phyloP scores from a whole-genome alignment of 2,888 invertebrate genomes.

The Allophyes oxyacanthae region DNA sequence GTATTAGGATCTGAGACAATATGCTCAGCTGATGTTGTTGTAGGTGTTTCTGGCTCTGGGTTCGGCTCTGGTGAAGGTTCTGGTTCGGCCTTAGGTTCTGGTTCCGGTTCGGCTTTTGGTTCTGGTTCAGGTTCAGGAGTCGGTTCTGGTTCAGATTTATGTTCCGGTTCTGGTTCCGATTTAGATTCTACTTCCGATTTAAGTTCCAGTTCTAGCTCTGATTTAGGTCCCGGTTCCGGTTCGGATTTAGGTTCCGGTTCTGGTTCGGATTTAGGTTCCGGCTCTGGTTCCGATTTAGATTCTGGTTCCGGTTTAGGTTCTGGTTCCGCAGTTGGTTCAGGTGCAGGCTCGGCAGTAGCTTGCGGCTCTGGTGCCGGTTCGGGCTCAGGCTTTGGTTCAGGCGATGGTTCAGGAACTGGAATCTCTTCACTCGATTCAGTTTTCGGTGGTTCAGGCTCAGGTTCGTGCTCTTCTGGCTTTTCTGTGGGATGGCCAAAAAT shows the following conservation, averaged over 20 bases:
- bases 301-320: slow-evolving; percentile 45
- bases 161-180: slow-evolving; percentile 55
- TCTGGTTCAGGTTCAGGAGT: slow-evolving; percentile 70
- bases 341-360: slow-evolving; percentile 53
- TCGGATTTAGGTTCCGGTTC: slow-evolving; percentile 55
- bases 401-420: slow-evolving; percentile 29
- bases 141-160: slow-evolving; percentile 59
- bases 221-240: slow-evolving; percentile 60
- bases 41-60: slow-evolving; percentile 3
- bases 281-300: slow-evolving; percentile 54
- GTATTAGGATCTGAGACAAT: slow-evolving; percentile 41
- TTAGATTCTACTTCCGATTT: slow-evolving; percentile 3
- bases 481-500: slow-evolving; percentile 68
- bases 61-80: slow-evolving; percentile 32
- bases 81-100: slow-evolving; percentile 53
- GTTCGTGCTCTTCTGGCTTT: slow-evolving; percentile 52
- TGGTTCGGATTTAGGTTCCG: slow-evolving; percentile 56
- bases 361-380: slow-evolving; percentile 59
- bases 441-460: slow-evolving; percentile 21
- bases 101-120: slow-evolving; percentile 71
- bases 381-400: slow-evolving; percentile 44
- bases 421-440: no score
- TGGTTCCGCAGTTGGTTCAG: slow-evolving; percentile 55
- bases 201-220: slow-evolving; percentile 59
- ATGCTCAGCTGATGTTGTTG: slow-evolving; percentile 16